Percentiles rank a stretch among this genome's conserved stretches.
Conservation (phyloP, 2,888 invertebrate species). For the Papilio protenor region DNA sequence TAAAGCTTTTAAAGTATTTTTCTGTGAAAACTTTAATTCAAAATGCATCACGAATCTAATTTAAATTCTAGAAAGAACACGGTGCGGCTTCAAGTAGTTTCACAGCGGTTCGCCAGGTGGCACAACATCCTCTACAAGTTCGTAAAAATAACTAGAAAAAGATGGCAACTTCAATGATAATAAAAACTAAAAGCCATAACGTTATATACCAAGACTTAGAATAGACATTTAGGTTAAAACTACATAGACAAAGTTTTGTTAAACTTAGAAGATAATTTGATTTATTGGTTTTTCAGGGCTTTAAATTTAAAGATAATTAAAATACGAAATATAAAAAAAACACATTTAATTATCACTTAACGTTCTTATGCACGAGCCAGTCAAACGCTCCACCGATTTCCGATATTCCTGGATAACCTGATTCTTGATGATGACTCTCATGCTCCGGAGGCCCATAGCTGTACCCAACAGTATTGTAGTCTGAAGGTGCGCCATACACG, state of each 20-base stretch:
- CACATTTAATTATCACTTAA: slow-evolving; percentile 33
- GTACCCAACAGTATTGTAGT: slow-evolving; percentile 76
- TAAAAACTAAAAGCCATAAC: not conserved
- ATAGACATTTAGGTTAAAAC: not conserved
- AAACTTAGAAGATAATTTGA: too few species aligned
- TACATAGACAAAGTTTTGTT: too few species aligned
- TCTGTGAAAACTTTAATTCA: not conserved
- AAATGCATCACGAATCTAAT: slow-evolving; percentile 8
- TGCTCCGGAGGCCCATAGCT: slow-evolving; percentile 72
- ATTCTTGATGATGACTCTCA: slow-evolving; percentile 58
- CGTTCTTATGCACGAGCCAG: slow-evolving; percentile 68
- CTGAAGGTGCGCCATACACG: slow-evolving; percentile 67
- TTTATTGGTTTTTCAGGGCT: too few species aligned
- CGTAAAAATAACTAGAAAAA: not conserved
- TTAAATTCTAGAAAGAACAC: slow-evolving; percentile 10
- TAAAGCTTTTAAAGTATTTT: not conserved
- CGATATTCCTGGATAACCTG: slow-evolving; percentile 58
- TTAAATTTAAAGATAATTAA: not conserved
- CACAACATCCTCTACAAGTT: not conserved
- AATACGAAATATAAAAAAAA: not conserved
- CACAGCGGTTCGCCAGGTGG: not conserved
- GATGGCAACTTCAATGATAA: not conserved
- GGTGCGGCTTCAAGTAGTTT: not conserved
- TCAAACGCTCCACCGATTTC: slow-evolving; percentile 65
- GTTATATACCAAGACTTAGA: too few species aligned